These are phyloP conservation scores for Mythimna pallens DNA, from an alignment of 2,888 invertebrate genomes.

Conservation along the genomic window DNA sequence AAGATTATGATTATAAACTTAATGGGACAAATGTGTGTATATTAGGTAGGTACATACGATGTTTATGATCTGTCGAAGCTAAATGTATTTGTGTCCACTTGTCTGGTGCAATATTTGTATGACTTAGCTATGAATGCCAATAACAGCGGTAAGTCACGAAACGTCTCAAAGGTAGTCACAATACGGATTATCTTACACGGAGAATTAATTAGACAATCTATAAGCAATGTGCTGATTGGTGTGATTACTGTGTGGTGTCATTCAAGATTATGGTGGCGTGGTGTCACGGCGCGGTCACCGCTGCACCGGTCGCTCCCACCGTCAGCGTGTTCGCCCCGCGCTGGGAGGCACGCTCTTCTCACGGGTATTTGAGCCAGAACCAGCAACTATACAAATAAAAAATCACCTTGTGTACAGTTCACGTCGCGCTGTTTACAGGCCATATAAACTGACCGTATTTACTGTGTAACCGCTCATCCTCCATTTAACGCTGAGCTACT, in stretches of 20 bases:
- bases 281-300: constrained; percentile 53
- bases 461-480: constrained; percentile 86
- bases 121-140: constrained; percentile 24
- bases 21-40: constrained; percentile 59
- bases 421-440: constrained; percentile 87
- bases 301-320: constrained; percentile 55
- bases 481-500: constrained; percentile 88
- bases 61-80: constrained; percentile 31
- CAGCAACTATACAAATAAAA: constrained; percentile 87
- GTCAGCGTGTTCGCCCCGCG: constrained; percentile 45
- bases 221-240: constrained; percentile 79
- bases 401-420: constrained; percentile 89
- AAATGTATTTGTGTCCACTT: constrained; percentile 19
- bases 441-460: constrained; percentile 88
- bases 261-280: constrained; percentile 82
- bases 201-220: constrained; percentile 76
- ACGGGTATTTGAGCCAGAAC: constrained; percentile 88
- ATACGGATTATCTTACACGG: constrained; percentile 65
- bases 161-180: constrained; percentile 66
- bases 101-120: constrained; percentile 40
- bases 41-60: constrained; percentile 43
- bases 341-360: constrained; percentile 83
- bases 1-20: constrained; percentile 56
- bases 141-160: constrained; percentile 70
- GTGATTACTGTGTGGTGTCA: constrained; percentile 77